Evolutionary conservation across 35 echinoderm and acorn worm genomes (phyloP), one percentile per base, ranked within the genome.

Genomic region (Anneissia japonica): DNA sequence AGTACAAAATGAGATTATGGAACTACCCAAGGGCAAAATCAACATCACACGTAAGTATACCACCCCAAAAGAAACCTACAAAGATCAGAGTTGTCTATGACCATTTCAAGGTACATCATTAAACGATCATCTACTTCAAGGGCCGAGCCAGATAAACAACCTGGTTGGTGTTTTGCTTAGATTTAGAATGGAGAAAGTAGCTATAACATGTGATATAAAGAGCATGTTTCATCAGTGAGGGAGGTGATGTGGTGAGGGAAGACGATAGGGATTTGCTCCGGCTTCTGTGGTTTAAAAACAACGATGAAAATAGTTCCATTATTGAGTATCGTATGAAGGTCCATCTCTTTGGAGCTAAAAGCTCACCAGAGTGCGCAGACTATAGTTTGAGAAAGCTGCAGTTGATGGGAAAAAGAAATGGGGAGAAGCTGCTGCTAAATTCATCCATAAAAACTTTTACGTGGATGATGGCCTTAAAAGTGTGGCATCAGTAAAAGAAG

Each of bases 381-480:
- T 79, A 2, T 36, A 32, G 77, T 34, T 79, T 21, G 36, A 36
- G 36, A 79, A 7, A 21, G 36, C 36, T 33, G 77, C 77, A 32
- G 34, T 32, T 32, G 77, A 79, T 34, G 77, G 33, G 1, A 4
- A 34, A 79, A 34, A 31, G 9, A 4, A 13, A 1, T 32, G 35
- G 31, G 77, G 34, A 35, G n/a, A n/a, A n/a, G n/a, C n/a, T n/a
- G n/a, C n/a, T n/a, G n/a, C n/a, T n/a, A n/a, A n/a, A n/a, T n/a
- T n/a, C n/a, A n/a, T n/a, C n/a, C n/a, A n/a, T n/a, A n/a, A n/a
- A n/a, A 89, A 87, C 56, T 92, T 92, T 73, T 92, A 87, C 31
- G 90, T 92, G 0, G 90, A 92, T 83, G 85, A 92, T 36, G 76
- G 90, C 0, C 37, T 92, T 4, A 83, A 72, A 77, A 74, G 40